Base-by-base conservation (phyloP, 2,113 vertebrate genomes). In the Sylvilagus bachmani region DNA sequence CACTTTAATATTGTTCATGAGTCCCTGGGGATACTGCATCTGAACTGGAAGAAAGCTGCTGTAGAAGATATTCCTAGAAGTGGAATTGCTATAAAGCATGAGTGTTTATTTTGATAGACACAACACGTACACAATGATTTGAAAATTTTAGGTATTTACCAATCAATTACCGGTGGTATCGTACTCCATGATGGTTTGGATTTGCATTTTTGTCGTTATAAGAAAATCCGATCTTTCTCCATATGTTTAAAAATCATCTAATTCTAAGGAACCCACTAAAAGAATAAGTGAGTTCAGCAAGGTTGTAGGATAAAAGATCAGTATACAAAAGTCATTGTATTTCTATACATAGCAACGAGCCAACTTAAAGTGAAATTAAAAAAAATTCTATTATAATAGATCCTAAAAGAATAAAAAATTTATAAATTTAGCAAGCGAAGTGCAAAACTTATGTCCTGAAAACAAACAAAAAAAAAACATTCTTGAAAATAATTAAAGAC, bases 371-470 rank as follows among this genome's bases (percentile, higher is more conserved):
- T 79, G 21, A 81, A 90, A 86, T 66, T 69, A 17, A 55, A 94
- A 77, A 82, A 19, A 49, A 51, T 49, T 83, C 44, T 31, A 53
- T 33, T 82, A 87, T 33, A 53, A 75, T 70, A 87, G 44, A 71
- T 87, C 64, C 73, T 55, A 71, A 91, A 87, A 79, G 14, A 71
- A 64, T 87, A 80, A 71, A 36, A 71, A n/a, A n/a, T n/a, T n/a
- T 79, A 78, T 24, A 64, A 71, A 31, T 73, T 71, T 61, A 70
- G 69, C 11, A 79, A 79, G 73, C 61, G 22, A 71, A 70, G 49
- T 49, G 24, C 53, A 71, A 86, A 92, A 22, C 33, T 61, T 78
- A 79, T 71, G 71, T 38, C 29, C 38, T 62, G 38, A 81, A 93
- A 64, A n/a, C 7, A 24, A 17, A n/a, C n/a, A n/a, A n/a, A n/a